A percentile compares a stretch with the other conserved stretches of the same genome.
phyloP scores from a whole-genome alignment of 2,113 vertebrate species.

The Psittacula cyanocephala region DNA sequence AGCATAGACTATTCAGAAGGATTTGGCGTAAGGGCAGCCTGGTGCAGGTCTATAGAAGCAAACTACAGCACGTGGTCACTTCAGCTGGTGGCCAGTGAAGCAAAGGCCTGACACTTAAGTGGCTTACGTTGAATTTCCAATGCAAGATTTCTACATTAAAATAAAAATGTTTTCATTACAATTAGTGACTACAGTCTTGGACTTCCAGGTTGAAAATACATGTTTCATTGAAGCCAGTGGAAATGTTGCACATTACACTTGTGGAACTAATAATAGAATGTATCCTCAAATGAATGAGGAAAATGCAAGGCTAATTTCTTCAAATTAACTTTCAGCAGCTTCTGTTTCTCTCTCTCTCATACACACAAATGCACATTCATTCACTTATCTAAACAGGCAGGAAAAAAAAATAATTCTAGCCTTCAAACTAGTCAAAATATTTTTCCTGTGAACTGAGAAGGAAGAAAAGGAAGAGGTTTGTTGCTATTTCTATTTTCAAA shows the following conservation, averaged over 20 bases:
- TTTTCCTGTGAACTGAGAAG: conserved; percentile 42
- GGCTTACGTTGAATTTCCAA: background rate
- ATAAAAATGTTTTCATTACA: background rate
- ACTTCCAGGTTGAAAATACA: background rate
- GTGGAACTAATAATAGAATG: background rate
- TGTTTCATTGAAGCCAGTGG: background rate
- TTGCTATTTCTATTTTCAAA: conserved; percentile 24
- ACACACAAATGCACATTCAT: background rate
- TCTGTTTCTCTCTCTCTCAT: background rate
- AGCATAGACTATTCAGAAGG: background rate
- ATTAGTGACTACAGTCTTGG: background rate
- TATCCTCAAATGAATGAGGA: background rate
- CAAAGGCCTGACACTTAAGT: rapidly evolving
- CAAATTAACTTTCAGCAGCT: background rate
- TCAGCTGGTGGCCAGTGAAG: background rate
- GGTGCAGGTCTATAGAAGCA: background rate
- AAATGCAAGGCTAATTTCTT: conserved; percentile 18
- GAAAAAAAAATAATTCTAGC: background rate
- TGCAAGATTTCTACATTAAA: background rate
- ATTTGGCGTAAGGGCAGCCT: background rate
- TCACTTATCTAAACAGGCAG: conserved; percentile 14
- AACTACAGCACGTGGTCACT: background rate
- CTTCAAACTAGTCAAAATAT: conserved; percentile 60
- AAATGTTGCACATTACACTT: background rate
- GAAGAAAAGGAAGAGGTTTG: conserved; percentile 55